Conservation (phyloP, 1,140 invertebrate genomes). For the Dinoponera quadriceps region DNA sequence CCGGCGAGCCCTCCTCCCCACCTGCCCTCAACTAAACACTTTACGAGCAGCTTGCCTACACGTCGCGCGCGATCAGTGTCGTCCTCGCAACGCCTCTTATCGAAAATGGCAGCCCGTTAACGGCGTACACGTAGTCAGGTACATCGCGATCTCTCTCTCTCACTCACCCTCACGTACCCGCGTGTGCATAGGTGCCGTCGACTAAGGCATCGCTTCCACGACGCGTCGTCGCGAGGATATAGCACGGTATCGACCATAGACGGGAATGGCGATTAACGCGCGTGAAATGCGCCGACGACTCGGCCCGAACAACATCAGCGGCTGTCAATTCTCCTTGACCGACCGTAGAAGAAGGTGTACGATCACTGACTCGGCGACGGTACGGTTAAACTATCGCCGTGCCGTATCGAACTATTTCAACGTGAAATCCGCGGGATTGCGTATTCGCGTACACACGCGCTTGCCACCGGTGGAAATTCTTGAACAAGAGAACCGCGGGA, state of each 20-base stretch:
- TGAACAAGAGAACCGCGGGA: constrained; percentile 24
- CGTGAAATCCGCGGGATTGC: constrained; percentile 9
- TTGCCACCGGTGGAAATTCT: constrained; percentile 20
- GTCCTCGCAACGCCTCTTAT: constrained; percentile 81
- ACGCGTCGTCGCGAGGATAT: constrained; percentile 54
- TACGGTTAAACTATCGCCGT: neutral
- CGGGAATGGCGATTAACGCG: constrained; percentile 36
- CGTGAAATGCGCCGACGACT: constrained; percentile 34
- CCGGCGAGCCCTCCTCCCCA: constrained; percentile 72
- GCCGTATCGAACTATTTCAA: too few relatives aligned
- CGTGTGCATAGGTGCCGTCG: constrained; percentile 6
- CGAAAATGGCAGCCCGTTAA: constrained; percentile 84
- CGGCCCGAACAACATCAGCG: constrained; percentile 17
- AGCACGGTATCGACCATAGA: constrained; percentile 36
- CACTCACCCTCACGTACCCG: constrained; percentile 28
- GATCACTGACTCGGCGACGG: neutral
- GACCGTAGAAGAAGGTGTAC: neutral
- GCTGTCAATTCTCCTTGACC: constrained; percentile 29
- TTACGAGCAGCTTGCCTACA: constrained; percentile 85
- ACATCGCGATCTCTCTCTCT: constrained; percentile 41
- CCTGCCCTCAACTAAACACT: constrained; percentile 84
- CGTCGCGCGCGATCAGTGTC: constrained; percentile 84
- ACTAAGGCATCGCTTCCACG: constrained; percentile 44
- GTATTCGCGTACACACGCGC: neutral
- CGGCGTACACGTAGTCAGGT: constrained; percentile 71